Evolutionary conservation across 2,797 vertebrate genomes (phyloP).

Genomic region (Silurus aristotelis): DNA sequence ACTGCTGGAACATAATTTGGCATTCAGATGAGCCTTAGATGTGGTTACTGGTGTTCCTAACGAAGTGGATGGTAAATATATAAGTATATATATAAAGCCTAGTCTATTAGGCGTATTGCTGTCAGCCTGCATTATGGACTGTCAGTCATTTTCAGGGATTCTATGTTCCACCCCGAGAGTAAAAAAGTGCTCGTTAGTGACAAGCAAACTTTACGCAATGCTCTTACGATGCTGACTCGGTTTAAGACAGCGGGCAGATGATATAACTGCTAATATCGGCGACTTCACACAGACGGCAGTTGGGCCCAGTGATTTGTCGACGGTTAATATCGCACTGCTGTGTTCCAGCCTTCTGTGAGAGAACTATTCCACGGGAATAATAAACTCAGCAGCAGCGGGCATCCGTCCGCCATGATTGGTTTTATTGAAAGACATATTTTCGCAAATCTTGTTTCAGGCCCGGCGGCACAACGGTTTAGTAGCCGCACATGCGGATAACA

Average conservation of each 20-base stretch:
- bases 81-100: not conserved
- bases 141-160: constrained; percentile 20
- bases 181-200: constrained; percentile 37
- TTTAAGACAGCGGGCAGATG: constrained; percentile 37
- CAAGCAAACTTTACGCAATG: constrained; percentile 21
- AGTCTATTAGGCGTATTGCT: not conserved
- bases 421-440: constrained; percentile 56
- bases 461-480: constrained; percentile 67
- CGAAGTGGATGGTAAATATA: not conserved
- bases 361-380: constrained; percentile 58
- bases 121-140: constrained; percentile 34
- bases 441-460: constrained; percentile 68
- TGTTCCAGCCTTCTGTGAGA: constrained; percentile 54
- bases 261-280: constrained; percentile 49
- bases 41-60: not conserved
- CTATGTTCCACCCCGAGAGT: constrained; percentile 1
- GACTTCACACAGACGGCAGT: constrained; percentile 33
- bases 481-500: constrained; percentile 73
- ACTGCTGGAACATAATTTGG: not conserved
- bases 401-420: constrained; percentile 49
- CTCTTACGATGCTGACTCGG: constrained; percentile 35
- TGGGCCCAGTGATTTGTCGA: constrained; percentile 49
- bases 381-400: constrained; percentile 61
- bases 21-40: not conserved
- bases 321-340: constrained; percentile 41